Evolutionary conservation across 1,140 invertebrate species (phyloP), one percentile per base, ranked within the genome.

Genomic region (Drosophila nikananu): DNA sequence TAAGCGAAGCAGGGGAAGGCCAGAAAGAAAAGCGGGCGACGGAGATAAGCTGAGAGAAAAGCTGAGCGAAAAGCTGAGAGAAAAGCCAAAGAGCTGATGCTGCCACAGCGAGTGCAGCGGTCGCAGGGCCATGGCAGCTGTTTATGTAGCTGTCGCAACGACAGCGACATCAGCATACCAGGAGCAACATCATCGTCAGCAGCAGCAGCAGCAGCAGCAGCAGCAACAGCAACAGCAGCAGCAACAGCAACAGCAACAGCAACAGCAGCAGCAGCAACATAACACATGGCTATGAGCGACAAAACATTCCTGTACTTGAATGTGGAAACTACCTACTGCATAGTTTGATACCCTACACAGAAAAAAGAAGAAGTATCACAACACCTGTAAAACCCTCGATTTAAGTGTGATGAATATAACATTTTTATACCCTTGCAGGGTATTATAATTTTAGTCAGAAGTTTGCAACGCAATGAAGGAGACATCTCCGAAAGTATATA

Each of bases 101-200:
- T 27, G 42, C 15, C 19, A 58, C 42, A 10, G 23, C 46, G 15
- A 49, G 46, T 63, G 68, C 49, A 48, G 41, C 67, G 52, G 66
- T 58, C 41, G 66, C 75, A 37, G 76, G 59, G 76, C 66, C 63
- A 57, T 61, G 79, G 46, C 64, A 61, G 63, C 61, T 75, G 71
- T 83, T 75, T 83, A 57, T 80, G 58, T 79, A 65, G 71, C 75
- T 83, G 81, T 83, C 81, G 58, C 48, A 51, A 42, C 70, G 51
- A 61, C 54, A 67, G 37, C 46, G 17, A 48, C 65, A 68, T 30
- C 62, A 66, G 44, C 42, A 46, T 66, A 51, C 19, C 23, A 60
- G 17, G 21, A 61, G 37, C 62, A 60, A 42, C 63, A 65, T 39
- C 51, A 39, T 35, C 21, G 39, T 35, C 41, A 42, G 17, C 58